Conservation (phyloP, 64 coral and sea anemone species). For the Actinia tenebrosa region DNA sequence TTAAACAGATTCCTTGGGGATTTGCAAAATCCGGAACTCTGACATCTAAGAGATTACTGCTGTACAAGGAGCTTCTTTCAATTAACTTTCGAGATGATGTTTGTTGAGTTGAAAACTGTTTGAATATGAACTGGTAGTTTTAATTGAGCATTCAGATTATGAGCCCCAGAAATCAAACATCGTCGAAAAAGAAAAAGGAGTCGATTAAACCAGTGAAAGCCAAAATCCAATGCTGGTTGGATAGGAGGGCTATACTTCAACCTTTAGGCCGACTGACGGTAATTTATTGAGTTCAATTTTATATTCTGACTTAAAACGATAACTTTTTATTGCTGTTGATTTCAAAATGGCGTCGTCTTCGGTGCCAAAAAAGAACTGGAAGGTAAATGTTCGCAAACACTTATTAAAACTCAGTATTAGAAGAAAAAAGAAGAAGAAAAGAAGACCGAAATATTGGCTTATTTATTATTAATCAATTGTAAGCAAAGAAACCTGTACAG, state of each 20-base stretch:
- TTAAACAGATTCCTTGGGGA: neutral
- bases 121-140: neutral
- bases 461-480: neutral
- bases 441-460: neutral
- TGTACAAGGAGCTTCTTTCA: neutral
- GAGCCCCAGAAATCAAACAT: conserved; percentile 6
- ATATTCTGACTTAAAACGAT: neutral
- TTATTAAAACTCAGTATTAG: neutral
- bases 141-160: neutral
- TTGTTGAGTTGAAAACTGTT: neutral
- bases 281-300: neutral
- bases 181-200: neutral
- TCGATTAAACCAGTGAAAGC: neutral
- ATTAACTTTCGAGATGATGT: neutral
- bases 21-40: neutral
- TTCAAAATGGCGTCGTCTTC: neutral
- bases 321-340: no score
- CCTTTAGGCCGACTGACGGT: neutral
- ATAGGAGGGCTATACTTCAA: neutral
- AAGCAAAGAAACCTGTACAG: neutral
- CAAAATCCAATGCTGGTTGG: neutral
- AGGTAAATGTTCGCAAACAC: neutral
- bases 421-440: neutral
- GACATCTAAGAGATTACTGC: neutral
- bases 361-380: no score